These are phyloP conservation scores for Acleris literana DNA, from an alignment of 2,888 invertebrate species.

Conservation along the genomic window DNA sequence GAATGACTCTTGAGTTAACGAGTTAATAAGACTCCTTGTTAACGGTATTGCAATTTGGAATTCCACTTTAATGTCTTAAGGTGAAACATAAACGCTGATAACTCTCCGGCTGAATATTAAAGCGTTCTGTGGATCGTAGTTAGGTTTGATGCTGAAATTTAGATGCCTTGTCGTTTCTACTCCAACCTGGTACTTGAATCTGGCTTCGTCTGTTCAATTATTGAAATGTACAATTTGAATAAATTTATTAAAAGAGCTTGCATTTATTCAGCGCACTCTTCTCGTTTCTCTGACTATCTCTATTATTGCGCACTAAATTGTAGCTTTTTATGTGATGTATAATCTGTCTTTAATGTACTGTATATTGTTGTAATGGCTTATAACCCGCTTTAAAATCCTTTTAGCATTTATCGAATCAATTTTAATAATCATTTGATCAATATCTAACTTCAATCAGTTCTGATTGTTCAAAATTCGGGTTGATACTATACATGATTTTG, in stretches of 20 bases:
- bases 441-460: slow-evolving; percentile 1
- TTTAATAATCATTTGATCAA: slow-evolving; percentile 7
- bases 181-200: slow-evolving; percentile 19
- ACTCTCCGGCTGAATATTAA: slow-evolving; percentile 42
- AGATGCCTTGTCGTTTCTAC: slow-evolving; percentile 22
- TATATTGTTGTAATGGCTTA: slow-evolving; percentile 30
- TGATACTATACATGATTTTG: slow-evolving; percentile 84
- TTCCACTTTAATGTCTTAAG: slow-evolving; percentile 37
- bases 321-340: slow-evolving; percentile 32
- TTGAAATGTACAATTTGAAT: slow-evolving; percentile 7
- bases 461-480: neutral
- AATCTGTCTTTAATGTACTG: slow-evolving; percentile 21
- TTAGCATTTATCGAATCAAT: slow-evolving; percentile 4
- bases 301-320: slow-evolving; percentile 11
- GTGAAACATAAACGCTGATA: slow-evolving; percentile 51
- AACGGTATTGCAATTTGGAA: slow-evolving; percentile 18
- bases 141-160: slow-evolving; percentile 44
- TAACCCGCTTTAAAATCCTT: slow-evolving; percentile 21
- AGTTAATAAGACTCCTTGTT: slow-evolving; percentile 16
- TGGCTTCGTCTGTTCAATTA: slow-evolving; percentile 19
- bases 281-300: neutral
- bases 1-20: slow-evolving; percentile 8
- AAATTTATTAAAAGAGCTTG: slow-evolving; percentile 20
- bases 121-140: slow-evolving; percentile 53
- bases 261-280: slow-evolving; percentile 22